phyloP scores from a whole-genome alignment of 2,797 vertebrate species.

The Falco rusticolus region DNA sequence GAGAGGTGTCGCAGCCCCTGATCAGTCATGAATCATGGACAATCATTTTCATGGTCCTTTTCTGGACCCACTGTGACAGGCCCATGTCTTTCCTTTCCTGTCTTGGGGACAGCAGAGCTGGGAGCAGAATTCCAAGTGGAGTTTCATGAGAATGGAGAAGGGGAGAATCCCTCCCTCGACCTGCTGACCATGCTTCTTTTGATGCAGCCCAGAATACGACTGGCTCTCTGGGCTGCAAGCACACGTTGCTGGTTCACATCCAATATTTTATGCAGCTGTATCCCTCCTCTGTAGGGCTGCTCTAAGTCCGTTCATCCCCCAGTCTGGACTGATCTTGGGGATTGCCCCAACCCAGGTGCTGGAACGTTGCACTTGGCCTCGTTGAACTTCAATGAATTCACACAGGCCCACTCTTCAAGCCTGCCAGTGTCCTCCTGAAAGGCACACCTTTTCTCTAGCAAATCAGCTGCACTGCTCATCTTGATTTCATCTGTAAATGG shows the following conservation, averaged over 20 bases:
- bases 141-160: neutral
- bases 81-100: neutral
- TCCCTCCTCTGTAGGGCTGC: accelerated
- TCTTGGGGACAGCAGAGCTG: neutral
- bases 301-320: neutral
- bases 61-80: accelerated
- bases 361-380: neutral
- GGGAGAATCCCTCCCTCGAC: accelerated
- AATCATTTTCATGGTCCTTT: neutral
- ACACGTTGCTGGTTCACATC: neutral
- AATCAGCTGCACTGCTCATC: neutral
- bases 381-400: neutral
- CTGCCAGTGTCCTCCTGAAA: neutral
- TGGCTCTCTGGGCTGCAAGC: neutral
- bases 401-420: neutral
- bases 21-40: no score
- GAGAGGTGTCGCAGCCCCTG: neutral
- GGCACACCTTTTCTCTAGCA: accelerated
- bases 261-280: neutral
- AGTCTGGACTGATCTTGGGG: accelerated
- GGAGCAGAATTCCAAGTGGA: neutral
- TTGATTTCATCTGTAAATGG: neutral
- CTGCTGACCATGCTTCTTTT: accelerated
- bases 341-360: accelerated
- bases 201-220: accelerated